Percentiles rank a stretch among this genome's conserved stretches.
These are phyloP conservation scores for Scaeva pyrastri DNA, from an alignment of 2,888 invertebrate genomes.

Conservation along the genomic window DNA sequence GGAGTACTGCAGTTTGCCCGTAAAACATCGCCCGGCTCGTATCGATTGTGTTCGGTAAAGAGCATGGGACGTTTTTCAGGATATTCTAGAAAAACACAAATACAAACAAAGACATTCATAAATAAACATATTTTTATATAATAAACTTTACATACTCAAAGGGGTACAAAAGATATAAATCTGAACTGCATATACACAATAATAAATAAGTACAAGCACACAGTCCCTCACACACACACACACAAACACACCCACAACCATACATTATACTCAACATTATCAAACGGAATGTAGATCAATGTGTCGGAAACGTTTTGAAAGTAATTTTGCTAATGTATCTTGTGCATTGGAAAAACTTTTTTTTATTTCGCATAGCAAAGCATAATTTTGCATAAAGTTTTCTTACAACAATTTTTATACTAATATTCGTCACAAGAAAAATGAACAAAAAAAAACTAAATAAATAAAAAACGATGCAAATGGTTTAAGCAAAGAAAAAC, in stretches of 20 bases:
- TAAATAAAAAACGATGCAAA: constrained; percentile 22
- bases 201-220: neutral
- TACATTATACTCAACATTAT: neutral
- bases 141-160: constrained; percentile 20
- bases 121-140: constrained; percentile 23
- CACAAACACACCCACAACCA: neutral
- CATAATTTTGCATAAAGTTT: constrained; percentile 69
- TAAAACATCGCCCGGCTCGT: constrained; percentile 90
- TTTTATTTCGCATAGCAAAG: constrained; percentile 18
- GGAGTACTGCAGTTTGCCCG: constrained; percentile 92
- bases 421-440: constrained; percentile 58
- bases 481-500: constrained; percentile 16
- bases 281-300: constrained; percentile 61
- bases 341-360: constrained; percentile 58
- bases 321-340: constrained; percentile 74
- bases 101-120: constrained; percentile 21
- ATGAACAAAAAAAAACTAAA: neutral
- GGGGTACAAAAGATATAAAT: constrained; percentile 41
- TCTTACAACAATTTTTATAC: constrained; percentile 60
- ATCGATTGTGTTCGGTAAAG: constrained; percentile 89
- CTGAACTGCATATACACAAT: constrained; percentile 10
- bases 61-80: constrained; percentile 89
- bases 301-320: constrained; percentile 57
- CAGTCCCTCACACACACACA: neutral
- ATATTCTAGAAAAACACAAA: constrained; percentile 86